These are phyloP conservation scores for Clytia hemisphaerica DNA, from an alignment of 30 jellyfish, hydroid and myxozoan genomes.

Conservation along the genomic window DNA sequence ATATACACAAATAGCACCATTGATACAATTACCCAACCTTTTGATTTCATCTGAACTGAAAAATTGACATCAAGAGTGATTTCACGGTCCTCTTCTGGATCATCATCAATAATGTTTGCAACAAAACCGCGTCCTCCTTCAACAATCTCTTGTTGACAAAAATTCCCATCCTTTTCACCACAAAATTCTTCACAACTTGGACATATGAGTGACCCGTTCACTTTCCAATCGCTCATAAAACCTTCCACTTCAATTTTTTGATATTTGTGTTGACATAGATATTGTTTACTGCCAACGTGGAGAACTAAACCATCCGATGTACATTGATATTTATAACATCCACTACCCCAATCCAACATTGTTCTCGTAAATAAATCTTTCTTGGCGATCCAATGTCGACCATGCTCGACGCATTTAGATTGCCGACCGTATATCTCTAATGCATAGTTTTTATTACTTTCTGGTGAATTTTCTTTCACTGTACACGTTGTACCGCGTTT, in stretches of 20 bases:
- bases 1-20: not conserved
- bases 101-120: too few relatives aligned
- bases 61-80: too few relatives aligned
- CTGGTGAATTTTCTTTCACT: slow-evolving; percentile 58
- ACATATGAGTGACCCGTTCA: slow-evolving; percentile 80
- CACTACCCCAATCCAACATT: slow-evolving; percentile 95
- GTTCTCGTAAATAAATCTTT: slow-evolving; percentile 84
- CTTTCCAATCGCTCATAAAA: slow-evolving; percentile 68
- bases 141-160: too few relatives aligned
- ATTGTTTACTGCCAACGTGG: slow-evolving; percentile 36
- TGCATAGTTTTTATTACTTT: slow-evolving; percentile 61
- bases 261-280: slow-evolving; percentile 36
- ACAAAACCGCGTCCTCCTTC: too few relatives aligned
- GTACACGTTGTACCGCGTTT: slow-evolving; percentile 92
- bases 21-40: not conserved
- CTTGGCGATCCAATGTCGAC: slow-evolving; percentile 88
- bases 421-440: slow-evolving; percentile 45
- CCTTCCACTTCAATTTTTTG: slow-evolving; percentile 52
- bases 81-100: too few relatives aligned
- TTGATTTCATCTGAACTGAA: too few relatives aligned
- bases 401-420: slow-evolving; percentile 82
- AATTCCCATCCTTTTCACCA: slow-evolving; percentile 2
- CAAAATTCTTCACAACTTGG: slow-evolving; percentile 82
- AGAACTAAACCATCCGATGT: slow-evolving; percentile 47
- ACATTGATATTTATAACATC: slow-evolving; percentile 67